These are phyloP conservation scores for Drosophila anomalata DNA, from an alignment of 2,888 invertebrate genomes.

Conservation along the genomic window DNA sequence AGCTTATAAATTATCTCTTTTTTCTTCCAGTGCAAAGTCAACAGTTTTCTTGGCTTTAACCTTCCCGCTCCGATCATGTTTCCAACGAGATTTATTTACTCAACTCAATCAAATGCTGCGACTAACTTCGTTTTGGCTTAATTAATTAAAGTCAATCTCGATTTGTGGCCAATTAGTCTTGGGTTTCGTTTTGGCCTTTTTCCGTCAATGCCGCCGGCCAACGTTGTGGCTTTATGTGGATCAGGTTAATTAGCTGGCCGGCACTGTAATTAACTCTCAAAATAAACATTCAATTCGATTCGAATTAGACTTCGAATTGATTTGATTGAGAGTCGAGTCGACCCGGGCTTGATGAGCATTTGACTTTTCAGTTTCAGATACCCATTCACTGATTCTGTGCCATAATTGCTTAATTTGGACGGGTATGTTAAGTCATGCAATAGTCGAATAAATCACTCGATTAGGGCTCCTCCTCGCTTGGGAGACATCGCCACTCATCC, in stretches of 20 bases:
- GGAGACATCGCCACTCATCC: slow-evolving; percentile 28
- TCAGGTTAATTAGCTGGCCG: slow-evolving; percentile 65
- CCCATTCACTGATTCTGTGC: slow-evolving; percentile 37
- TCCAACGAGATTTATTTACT: slow-evolving; percentile 46
- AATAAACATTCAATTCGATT: slow-evolving; percentile 65
- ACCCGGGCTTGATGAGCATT: slow-evolving; percentile 20
- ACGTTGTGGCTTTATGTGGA: slow-evolving; percentile 58
- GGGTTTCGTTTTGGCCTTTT: slow-evolving; percentile 46
- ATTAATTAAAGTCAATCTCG: slow-evolving; percentile 70
- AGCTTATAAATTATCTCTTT: background rate
- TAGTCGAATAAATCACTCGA: slow-evolving; percentile 73
- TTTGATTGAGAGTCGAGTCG: too few relatives aligned
- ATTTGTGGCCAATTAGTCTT: slow-evolving; percentile 66
- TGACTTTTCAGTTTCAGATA: slow-evolving; percentile 24
- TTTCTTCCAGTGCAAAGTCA: slow-evolving; percentile 3
- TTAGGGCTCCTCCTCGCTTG: slow-evolving; percentile 37
- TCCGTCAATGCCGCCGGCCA: slow-evolving; percentile 30
- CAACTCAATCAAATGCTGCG: slow-evolving; percentile 51
- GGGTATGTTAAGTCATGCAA: slow-evolving; percentile 69
- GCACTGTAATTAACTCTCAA: slow-evolving; percentile 56
- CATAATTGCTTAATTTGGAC: slow-evolving; percentile 75
- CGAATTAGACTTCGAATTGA: slow-evolving; percentile 3
- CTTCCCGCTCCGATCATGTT: slow-evolving; percentile 33
- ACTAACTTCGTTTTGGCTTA: slow-evolving; percentile 39
- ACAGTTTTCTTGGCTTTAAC: slow-evolving; percentile 8